Evolutionary conservation across 2,797 vertebrate genomes (phyloP).

Genomic region (Takifugu rubripes): DNA sequence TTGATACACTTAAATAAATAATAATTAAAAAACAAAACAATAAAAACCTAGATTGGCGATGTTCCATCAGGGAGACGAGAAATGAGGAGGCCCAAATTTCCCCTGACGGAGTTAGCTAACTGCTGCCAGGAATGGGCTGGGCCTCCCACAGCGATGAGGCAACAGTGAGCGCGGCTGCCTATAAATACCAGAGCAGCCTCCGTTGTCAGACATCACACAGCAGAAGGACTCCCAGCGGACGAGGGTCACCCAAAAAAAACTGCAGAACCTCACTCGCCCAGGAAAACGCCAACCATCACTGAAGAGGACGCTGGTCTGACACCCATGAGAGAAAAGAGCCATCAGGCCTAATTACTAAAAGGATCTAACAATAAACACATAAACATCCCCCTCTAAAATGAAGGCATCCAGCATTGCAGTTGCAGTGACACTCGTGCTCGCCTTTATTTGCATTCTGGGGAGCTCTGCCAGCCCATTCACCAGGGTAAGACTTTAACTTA

Average conservation of each 20-base stretch:
- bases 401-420: constrained; percentile 72
- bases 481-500: constrained; percentile 62
- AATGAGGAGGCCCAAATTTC: constrained; percentile 54
- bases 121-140: constrained; percentile 59
- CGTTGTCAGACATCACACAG: constrained; percentile 23
- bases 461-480: constrained; percentile 61
- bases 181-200: constrained; percentile 60
- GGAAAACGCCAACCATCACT: constrained; percentile 42
- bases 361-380: constrained; percentile 35
- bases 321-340: constrained; percentile 53
- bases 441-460: constrained; percentile 67
- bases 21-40: too few species aligned
- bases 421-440: constrained; percentile 72
- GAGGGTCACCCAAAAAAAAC: constrained; percentile 38
- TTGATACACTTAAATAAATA: constrained; percentile 27
- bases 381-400: constrained; percentile 59
- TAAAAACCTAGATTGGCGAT: constrained; percentile 35
- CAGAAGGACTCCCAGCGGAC: constrained; percentile 28
- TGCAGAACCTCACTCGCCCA: constrained; percentile 33
- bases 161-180: constrained; percentile 43
- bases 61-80: constrained; percentile 25
- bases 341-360: constrained; percentile 43
- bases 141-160: constrained; percentile 54
- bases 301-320: constrained; percentile 39
- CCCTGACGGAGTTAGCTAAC: constrained; percentile 60